Percentiles rank a stretch among this genome's conserved stretches.
These are phyloP conservation scores for Artibeus lituratus DNA, from an alignment of 2,797 vertebrate genomes.

Conservation along the genomic window DNA sequence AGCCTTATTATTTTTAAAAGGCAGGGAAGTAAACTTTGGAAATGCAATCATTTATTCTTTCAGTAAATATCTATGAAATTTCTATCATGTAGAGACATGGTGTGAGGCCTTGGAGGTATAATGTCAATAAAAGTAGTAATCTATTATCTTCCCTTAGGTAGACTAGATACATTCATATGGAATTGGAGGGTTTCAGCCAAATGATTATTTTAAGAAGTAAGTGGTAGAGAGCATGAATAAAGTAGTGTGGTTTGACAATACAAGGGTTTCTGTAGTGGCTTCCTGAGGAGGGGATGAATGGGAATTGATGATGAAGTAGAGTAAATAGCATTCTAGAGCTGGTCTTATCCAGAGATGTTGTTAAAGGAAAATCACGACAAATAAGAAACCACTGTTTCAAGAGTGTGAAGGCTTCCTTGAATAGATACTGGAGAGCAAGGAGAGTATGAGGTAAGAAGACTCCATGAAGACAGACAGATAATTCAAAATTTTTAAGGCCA, in stretches of 20 bases:
- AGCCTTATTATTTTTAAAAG: not conserved
- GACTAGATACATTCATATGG: not conserved
- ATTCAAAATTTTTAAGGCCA: not conserved
- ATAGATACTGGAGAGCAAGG: not conserved
- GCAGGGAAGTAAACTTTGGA: not conserved
- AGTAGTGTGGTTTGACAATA: not conserved
- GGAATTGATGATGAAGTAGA: not conserved
- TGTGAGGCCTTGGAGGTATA: not conserved
- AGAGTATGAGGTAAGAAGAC: not conserved
- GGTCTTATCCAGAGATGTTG: not conserved
- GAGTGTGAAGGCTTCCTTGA: not conserved
- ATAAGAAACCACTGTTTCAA: not conserved
- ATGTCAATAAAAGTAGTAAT: not conserved
- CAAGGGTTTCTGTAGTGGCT: not conserved
- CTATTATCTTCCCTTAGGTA: not conserved
- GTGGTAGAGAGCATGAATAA: not conserved
- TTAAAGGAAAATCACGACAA: not conserved
- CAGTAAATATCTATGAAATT: not conserved
- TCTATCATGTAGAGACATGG: not conserved
- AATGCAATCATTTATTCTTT: not conserved
- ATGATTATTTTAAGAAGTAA: not conserved
- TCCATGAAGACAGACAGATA: not conserved
- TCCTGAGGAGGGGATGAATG: not conserved
- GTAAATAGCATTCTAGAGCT: not conserved
- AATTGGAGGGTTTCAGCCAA: not conserved